phyloP scores from a whole-genome alignment of 1,140 invertebrate species.

The Acyrthosiphon pisum region DNA sequence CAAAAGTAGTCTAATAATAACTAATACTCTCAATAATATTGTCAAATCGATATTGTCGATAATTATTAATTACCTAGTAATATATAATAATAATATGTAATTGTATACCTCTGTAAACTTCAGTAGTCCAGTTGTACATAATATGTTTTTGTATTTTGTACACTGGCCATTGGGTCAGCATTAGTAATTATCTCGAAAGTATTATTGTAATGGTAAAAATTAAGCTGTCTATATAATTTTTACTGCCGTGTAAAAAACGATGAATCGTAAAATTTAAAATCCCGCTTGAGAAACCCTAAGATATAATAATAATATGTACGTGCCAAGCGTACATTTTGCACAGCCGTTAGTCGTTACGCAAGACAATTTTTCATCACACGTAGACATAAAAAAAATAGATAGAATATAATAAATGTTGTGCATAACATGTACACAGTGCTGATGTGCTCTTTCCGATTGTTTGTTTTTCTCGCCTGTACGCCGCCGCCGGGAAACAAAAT shows the following conservation, averaged over 20 bases:
- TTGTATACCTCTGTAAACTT: no score
- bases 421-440: not conserved
- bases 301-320: not conserved
- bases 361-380: not conserved
- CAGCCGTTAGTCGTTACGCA: not conserved
- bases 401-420: not conserved
- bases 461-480: not conserved
- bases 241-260: not conserved
- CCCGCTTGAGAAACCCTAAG: not conserved
- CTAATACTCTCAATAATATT: no score
- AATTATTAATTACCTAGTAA: no score
- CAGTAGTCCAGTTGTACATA: no score
- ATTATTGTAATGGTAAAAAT: not conserved
- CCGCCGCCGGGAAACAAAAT: not conserved
- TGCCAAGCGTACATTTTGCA: not conserved
- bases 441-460: not conserved
- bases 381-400: not conserved
- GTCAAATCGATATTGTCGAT: no score
- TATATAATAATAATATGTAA: no score
- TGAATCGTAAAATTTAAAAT: not conserved
- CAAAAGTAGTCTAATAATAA: not conserved
- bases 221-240: not conserved
- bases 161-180: no score
- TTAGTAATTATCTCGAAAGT: not conserved
- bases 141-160: no score